Percentiles rank a stretch among this genome's conserved stretches.
Evolutionary conservation across 2,113 vertebrate genomes (phyloP).

Genomic region (Origma solitaria): DNA sequence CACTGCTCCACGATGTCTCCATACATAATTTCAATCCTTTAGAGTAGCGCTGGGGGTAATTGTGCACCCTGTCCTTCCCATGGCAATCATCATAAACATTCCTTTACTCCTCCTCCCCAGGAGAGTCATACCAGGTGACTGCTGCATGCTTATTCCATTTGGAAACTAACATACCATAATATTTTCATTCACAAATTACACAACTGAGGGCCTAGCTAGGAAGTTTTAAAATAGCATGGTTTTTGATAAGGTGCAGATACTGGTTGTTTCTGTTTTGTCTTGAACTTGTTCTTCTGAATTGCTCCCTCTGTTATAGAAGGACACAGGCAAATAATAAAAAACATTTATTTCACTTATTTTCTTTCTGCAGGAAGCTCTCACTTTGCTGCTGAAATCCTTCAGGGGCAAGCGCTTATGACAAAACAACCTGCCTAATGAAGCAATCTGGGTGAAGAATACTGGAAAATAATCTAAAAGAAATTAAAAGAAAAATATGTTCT

Average conservation of each 20-base stretch:
- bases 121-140: neutral
- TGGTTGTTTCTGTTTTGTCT: neutral
- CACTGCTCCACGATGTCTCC: neutral
- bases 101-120: neutral
- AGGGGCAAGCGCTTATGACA: neutral
- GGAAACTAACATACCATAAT: neutral
- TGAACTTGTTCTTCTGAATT: neutral
- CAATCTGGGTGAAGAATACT: neutral
- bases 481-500: neutral
- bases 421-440: neutral
- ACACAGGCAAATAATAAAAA: neutral
- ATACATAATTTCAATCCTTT: neutral
- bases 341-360: neutral
- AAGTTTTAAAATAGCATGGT: neutral
- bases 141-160: neutral
- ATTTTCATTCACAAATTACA: constrained; percentile 3
- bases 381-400: neutral
- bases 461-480: neutral
- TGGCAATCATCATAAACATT: neutral
- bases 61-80: neutral
- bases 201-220: neutral
- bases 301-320: neutral
- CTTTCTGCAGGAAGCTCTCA: neutral
- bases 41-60: neutral
- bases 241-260: constrained; percentile 10